phyloP scores from a whole-genome alignment of 2,888 invertebrate genomes.

The Endotricha flammealis region DNA sequence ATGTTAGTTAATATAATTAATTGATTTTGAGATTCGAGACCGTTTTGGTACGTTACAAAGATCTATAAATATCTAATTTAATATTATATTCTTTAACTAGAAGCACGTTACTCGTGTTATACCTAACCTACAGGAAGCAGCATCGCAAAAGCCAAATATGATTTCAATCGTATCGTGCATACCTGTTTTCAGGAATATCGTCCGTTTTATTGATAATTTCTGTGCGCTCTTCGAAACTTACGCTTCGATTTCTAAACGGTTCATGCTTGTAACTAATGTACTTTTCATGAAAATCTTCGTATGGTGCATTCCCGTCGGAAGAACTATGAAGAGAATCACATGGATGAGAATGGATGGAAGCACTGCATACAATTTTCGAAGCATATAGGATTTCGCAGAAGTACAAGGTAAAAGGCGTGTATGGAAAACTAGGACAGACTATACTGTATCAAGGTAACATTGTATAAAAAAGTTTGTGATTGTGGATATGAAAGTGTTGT shows the following conservation, averaged over 20 bases:
- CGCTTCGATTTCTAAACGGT: slow-evolving; percentile 85
- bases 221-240: slow-evolving; percentile 82
- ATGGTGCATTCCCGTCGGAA: slow-evolving; percentile 77
- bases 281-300: slow-evolving; percentile 89
- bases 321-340: slow-evolving; percentile 74
- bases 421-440: slow-evolving; percentile 16
- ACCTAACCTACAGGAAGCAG: slow-evolving; percentile 9
- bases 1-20: too few species aligned
- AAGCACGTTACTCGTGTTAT: too few species aligned
- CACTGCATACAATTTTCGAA: slow-evolving; percentile 33
- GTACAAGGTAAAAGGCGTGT: slow-evolving; percentile 11
- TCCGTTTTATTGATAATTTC: slow-evolving; percentile 54
- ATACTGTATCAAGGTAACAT: slow-evolving; percentile 5
- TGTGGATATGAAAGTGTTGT: slow-evolving; percentile 19
- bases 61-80: not conserved
- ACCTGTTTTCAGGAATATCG: slow-evolving; percentile 56
- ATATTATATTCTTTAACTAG: too few species aligned
- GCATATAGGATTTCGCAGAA: slow-evolving; percentile 24
- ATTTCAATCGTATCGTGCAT: slow-evolving; percentile 35
- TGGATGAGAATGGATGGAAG: slow-evolving; percentile 60
- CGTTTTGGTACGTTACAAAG: too few species aligned
- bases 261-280: slow-evolving; percentile 84
- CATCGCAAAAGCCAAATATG: slow-evolving; percentile 18
- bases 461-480: slow-evolving; percentile 17
- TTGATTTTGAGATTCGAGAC: too few species aligned